phyloP scores from a whole-genome alignment of 2,797 vertebrate species.

The Enteromius thamalakanensis region DNA sequence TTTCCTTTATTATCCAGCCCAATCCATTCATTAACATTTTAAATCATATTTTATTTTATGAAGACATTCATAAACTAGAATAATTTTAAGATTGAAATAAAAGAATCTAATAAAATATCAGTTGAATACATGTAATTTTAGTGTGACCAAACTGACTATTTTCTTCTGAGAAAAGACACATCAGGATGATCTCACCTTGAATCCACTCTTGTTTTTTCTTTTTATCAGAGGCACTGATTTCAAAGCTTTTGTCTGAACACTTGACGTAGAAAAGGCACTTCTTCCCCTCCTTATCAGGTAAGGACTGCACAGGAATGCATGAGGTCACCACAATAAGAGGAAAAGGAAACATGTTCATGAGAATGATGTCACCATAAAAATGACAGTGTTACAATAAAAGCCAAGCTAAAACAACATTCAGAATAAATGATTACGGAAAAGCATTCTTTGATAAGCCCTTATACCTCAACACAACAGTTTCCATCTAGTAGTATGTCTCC shows the following conservation, averaged over 20 bases:
- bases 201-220: slow-evolving; percentile 99
- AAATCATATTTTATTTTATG: background rate
- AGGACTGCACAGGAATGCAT: slow-evolving; percentile 75
- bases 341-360: slow-evolving; percentile 41
- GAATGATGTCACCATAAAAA: slow-evolving; percentile 14
- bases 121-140: background rate
- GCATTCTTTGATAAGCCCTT: slow-evolving; percentile 57
- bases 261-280: slow-evolving; percentile 95
- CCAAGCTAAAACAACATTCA: background rate
- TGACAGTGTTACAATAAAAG: background rate
- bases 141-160: background rate
- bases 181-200: slow-evolving; percentile 81
- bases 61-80: background rate
- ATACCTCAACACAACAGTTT: slow-evolving; percentile 88
- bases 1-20: background rate
- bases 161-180: background rate
- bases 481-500: slow-evolving; percentile 89
- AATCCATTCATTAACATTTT: background rate
- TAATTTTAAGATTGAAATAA: background rate
- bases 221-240: slow-evolving; percentile 96
- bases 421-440: background rate
- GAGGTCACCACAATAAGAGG: slow-evolving; percentile 26
- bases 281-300: slow-evolving; percentile 95
- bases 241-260: slow-evolving; percentile 90
- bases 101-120: background rate